These are phyloP conservation scores for Ictalurus punctatus DNA, from an alignment of 2,113 vertebrate species.

Conservation along the genomic window DNA sequence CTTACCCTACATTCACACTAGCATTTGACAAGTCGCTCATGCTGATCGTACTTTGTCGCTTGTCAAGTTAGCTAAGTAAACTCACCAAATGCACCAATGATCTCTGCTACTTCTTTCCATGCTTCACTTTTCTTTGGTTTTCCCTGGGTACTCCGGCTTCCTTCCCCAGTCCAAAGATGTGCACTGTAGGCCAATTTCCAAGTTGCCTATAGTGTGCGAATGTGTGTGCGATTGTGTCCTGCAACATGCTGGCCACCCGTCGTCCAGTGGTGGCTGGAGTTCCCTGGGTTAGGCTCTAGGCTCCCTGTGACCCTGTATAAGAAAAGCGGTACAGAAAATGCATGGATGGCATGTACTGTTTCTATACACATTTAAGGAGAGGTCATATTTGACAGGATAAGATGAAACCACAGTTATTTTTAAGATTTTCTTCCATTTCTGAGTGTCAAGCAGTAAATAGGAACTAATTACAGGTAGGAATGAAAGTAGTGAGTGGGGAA, in stretches of 20 bases:
- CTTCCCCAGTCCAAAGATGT: no score
- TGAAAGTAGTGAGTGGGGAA: background rate
- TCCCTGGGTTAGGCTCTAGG: no score
- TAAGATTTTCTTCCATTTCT: background rate
- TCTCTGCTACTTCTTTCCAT: background rate
- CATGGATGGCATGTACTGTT: background rate
- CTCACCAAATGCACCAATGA: background rate
- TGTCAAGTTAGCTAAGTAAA: background rate
- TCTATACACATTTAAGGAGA: background rate
- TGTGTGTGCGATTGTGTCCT: no score
- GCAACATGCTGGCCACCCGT: no score
- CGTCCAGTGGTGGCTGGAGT: no score
- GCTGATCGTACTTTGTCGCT: background rate
- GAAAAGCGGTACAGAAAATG: no score
- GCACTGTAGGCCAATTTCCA: no score
- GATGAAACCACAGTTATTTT: background rate
- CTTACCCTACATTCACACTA: background rate
- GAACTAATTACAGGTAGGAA: background rate
- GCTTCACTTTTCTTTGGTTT: background rate
- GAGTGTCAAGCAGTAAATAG: background rate
- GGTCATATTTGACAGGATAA: background rate
- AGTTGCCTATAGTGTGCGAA: no score
- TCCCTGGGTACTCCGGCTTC: no score
- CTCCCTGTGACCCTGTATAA: no score
- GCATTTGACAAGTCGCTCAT: background rate